Evolutionary conservation across 2,888 invertebrate genomes (phyloP).

Genomic region (Pollenia griseotomentosa): DNA sequence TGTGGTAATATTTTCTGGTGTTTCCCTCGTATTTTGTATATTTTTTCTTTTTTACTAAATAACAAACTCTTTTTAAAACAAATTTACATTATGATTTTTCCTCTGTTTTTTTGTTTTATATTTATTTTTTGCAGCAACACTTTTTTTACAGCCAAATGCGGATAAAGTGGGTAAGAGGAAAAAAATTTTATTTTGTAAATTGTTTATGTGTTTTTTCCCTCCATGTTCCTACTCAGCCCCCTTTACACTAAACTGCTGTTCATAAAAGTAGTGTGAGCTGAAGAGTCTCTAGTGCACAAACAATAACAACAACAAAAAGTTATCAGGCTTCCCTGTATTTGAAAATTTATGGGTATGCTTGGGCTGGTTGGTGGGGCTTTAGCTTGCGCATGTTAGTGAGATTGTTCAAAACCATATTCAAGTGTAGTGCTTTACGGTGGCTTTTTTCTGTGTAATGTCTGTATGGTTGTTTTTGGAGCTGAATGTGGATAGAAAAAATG

Average conservation of each 20-base stretch:
- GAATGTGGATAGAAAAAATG: neutral
- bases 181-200: conserved; percentile 38
- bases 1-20: no score
- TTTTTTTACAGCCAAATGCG: conserved; percentile 44
- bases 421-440: conserved; percentile 66
- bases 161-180: conserved; percentile 29
- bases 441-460: conserved; percentile 46
- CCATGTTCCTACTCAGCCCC: conserved; percentile 16
- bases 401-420: conserved; percentile 52
- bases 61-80: conserved; percentile 39
- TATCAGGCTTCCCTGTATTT: conserved; percentile 69
- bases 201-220: conserved; percentile 28
- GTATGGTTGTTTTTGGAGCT: conserved; percentile 23
- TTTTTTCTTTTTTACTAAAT: conserved; percentile 18
- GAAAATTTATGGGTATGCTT: conserved; percentile 64
- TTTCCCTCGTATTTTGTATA: no score
- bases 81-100: conserved; percentile 54
- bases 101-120: conserved; percentile 17
- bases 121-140: conserved; percentile 38
- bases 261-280: conserved; percentile 34
- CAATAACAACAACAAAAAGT: conserved; percentile 46
- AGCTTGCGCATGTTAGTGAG: conserved; percentile 50
- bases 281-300: conserved; percentile 36
- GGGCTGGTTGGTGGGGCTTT: conserved; percentile 33
- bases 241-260: neutral